Evolutionary conservation across 2,888 invertebrate genomes (phyloP).

Genomic region (Mythimna albipuncta): DNA sequence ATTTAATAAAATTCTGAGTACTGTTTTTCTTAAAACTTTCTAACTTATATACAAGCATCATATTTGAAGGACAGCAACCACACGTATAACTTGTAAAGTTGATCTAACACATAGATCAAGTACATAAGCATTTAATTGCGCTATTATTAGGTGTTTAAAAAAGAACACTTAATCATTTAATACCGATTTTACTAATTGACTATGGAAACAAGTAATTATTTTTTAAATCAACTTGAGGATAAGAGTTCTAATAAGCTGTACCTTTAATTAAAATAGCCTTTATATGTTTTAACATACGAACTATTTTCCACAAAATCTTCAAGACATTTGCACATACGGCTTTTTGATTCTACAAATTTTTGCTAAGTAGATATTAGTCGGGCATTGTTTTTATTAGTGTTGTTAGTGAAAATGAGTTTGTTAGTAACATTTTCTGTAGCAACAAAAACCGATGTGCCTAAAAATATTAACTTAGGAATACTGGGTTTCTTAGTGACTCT

Average conservation of each 20-base stretch:
- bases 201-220: conserved; percentile 31
- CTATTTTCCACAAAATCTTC: conserved; percentile 1
- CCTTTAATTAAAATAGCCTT: not conserved
- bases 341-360: not conserved
- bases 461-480: not conserved
- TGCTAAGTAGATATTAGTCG: not conserved
- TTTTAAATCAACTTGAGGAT: not conserved
- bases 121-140: not conserved
- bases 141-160: conserved; percentile 4
- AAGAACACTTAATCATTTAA: conserved; percentile 12
- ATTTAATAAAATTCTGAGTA: not conserved
- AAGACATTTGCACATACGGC: not conserved
- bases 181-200: conserved; percentile 11
- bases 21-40: not conserved
- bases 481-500: not conserved
- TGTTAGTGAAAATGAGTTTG: not conserved
- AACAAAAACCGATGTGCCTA: not conserved
- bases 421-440: not conserved
- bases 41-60: not conserved
- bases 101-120: conserved; percentile 5
- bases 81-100: not conserved
- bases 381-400: not conserved
- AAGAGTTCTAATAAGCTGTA: not conserved
- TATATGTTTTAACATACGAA: accelerated
- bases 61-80: not conserved